Conservation (phyloP, 2,113 vertebrate species). For the Pao palembangensis region DNA sequence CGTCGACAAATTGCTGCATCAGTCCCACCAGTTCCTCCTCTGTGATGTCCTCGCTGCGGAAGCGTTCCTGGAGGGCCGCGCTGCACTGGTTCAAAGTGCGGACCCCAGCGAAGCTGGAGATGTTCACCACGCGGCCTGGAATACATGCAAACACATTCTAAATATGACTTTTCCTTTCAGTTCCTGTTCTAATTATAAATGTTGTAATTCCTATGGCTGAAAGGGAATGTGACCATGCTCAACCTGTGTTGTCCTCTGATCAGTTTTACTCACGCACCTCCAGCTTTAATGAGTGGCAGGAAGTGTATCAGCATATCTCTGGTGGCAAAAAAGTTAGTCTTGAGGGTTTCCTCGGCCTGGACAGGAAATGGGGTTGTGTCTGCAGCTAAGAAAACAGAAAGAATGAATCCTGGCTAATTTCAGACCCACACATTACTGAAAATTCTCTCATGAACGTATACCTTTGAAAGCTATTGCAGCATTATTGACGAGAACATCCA, state of each 20-base stretch:
- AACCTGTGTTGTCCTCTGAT: not conserved
- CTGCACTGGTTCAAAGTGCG: slow-evolving; percentile 74
- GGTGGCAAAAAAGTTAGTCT: slow-evolving; percentile 89
- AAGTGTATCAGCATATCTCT: slow-evolving; percentile 81
- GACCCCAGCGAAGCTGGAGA: slow-evolving; percentile 77
- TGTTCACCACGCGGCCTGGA: slow-evolving; percentile 85
- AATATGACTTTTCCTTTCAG: too few relatives aligned
- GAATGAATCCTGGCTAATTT: not conserved
- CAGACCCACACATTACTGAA: not conserved
- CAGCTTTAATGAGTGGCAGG: slow-evolving; percentile 86
- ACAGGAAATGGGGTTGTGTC: slow-evolving; percentile 80
- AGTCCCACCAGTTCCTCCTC: slow-evolving; percentile 85
- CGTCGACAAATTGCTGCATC: slow-evolving; percentile 84
- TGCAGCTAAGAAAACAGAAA: slow-evolving; percentile 67
- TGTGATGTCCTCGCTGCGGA: slow-evolving; percentile 81
- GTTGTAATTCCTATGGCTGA: not conserved
- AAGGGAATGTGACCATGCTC: not conserved
- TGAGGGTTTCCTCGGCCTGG: slow-evolving; percentile 89
- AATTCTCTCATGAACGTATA: slow-evolving; percentile 28
- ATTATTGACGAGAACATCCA: too few relatives aligned
- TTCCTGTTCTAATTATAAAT: too few relatives aligned
- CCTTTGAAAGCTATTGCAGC: slow-evolving; percentile 88
- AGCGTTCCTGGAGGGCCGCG: slow-evolving; percentile 79
- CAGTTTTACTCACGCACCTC: slow-evolving; percentile 80
- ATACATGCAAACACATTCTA: not conserved